Evolutionary conservation across 2,797 vertebrate genomes (phyloP).

Genomic region (Channa striata): DNA sequence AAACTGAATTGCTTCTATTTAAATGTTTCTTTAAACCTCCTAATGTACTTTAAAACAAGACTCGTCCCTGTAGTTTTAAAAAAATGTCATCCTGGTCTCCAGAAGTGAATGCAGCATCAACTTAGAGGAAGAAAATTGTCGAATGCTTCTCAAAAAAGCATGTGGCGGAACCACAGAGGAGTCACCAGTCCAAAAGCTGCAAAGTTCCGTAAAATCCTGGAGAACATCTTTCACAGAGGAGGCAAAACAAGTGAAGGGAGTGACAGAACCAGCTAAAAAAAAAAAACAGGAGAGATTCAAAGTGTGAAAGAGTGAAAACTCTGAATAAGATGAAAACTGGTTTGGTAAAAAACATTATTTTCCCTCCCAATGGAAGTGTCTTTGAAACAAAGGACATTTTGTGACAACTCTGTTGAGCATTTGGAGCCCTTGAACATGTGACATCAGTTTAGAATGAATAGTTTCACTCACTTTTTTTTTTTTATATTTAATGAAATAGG

Average conservation of each 20-base stretch:
- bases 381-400: slow-evolving; percentile 16
- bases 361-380: background rate
- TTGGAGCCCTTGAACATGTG: background rate
- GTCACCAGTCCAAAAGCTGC: slow-evolving; percentile 20
- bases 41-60: background rate
- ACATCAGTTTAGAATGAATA: slow-evolving; percentile 17
- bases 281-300: slow-evolving; percentile 14
- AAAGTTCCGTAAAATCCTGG: slow-evolving; percentile 32
- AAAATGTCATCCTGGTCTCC: slow-evolving; percentile 4
- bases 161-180: slow-evolving; percentile 35
- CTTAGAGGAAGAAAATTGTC: slow-evolving; percentile 33
- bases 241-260: slow-evolving; percentile 12
- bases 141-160: slow-evolving; percentile 43
- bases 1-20: slow-evolving; percentile 17
- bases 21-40: background rate
- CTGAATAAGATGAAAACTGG: background rate
- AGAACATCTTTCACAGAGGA: slow-evolving; percentile 25
- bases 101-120: slow-evolving; percentile 26
- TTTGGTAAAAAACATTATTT: slow-evolving; percentile 2
- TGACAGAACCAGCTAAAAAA: slow-evolving; percentile 21
- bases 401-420: background rate
- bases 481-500: slow-evolving; percentile 49
- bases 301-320: slow-evolving; percentile 19
- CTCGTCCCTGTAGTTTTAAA: background rate
- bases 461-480: slow-evolving; percentile 27